Base-by-base conservation (phyloP, 2,797 vertebrate genomes). In the Echiichthys vipera region DNA sequence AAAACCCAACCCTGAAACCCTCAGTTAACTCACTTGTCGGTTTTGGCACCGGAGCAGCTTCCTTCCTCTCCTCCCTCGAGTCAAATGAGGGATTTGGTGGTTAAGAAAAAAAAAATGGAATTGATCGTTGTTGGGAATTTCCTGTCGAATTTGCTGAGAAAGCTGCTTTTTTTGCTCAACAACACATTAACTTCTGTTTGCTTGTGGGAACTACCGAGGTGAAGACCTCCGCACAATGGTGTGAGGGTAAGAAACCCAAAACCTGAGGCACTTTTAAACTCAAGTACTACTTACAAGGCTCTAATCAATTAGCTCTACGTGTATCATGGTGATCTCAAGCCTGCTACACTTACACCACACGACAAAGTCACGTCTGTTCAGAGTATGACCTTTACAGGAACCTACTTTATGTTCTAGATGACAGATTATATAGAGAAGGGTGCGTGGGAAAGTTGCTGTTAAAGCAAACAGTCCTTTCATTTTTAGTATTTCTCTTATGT, bases 41-140 rank as follows among this genome's bases (percentile, higher is more conserved):
- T 78, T 80, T 89, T 90, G 87, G 82, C 83, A 66, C 22, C 0
- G 7, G 27, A 11, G 39, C 61, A 12, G 67, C 71, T 91, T 90
- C 83, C 79, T 87, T 86, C 76, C 78, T 76, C 61, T 76, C 65
- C 75, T 64, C 76, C 73, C 71, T 77, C 50, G 45, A 71, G 64
- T 88, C 73, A 84, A 84, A 85, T 79, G 65, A 83, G 61, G 75
- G 78, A 84, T 87, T 81, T 84, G 55, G 77, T 74, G 85, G 84
- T 80, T 78, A 70, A 74, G 49, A 24, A 57, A 76, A 72, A 76
- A 55, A 71, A 78, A 63, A 74, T 29, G 54, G 57, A 85, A 90
- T 74, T 80, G 78, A 83, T 86, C 65, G 40, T 84, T 22, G 49
- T 56, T 71, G 58, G 61, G 75, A 85, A 88, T 88, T 91, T 90